A percentile compares a stretch with the other conserved stretches of the same genome.
phyloP scores from a whole-genome alignment of 2,113 vertebrate species.

The Heterotilapia buettikoferi region DNA sequence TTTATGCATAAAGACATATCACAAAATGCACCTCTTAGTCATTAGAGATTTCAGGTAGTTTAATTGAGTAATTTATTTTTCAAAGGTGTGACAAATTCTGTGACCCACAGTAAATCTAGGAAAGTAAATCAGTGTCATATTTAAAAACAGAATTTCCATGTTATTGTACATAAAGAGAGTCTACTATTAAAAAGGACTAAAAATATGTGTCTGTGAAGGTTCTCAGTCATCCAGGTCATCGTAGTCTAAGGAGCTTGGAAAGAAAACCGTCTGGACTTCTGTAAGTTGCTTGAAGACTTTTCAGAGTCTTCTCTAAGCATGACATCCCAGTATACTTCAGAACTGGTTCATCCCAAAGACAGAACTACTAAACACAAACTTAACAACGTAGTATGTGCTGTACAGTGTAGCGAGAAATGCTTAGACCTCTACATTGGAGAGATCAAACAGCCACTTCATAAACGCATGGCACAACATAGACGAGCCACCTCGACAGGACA shows the following conservation, averaged over 20 bases:
- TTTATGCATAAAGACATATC: background rate
- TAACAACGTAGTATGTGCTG: background rate
- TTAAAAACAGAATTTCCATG: background rate
- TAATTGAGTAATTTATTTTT: background rate
- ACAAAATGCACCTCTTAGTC: background rate
- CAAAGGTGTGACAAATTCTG: background rate
- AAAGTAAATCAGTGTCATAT: background rate
- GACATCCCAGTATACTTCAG: background rate
- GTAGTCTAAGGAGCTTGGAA: background rate
- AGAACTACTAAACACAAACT: background rate
- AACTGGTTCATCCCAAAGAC: background rate
- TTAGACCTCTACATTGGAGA: background rate
- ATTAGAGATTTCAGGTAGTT: background rate
- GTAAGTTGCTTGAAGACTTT: background rate
- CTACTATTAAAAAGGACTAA: background rate
- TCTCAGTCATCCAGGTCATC: background rate
- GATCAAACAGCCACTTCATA: background rate
- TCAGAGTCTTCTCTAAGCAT: background rate
- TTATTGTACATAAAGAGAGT: background rate
- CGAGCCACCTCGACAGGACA: rapidly evolving
- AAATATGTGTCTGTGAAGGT: background rate
- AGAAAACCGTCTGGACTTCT: background rate
- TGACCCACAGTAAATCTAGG: background rate
- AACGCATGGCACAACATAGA: background rate
- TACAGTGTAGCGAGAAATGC: background rate